Percentiles rank a stretch among this genome's conserved stretches.
Evolutionary conservation across 2,888 invertebrate genomes (phyloP).

Genomic region (Eupithecia insigniata): DNA sequence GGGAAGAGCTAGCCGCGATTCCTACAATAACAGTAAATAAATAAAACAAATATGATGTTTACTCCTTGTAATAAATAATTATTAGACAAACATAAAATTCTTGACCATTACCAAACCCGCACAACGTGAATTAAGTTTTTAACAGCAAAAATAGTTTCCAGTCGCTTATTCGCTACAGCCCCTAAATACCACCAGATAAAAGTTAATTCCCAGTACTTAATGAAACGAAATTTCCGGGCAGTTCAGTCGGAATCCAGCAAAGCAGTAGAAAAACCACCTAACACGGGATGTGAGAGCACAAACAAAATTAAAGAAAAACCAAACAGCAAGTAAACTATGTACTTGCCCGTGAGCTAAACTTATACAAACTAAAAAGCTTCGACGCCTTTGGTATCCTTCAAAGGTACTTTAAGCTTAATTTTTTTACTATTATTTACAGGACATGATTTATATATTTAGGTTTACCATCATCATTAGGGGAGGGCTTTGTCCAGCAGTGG

Average conservation of each 20-base stretch:
- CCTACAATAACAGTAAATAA: no score
- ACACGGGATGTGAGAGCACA: slow-evolving; percentile 53
- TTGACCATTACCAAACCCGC: background rate
- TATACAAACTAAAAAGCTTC: slow-evolving; percentile 48
- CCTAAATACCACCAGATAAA: slow-evolving; percentile 41
- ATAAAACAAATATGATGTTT: background rate
- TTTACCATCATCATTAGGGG: background rate
- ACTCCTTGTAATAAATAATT: background rate
- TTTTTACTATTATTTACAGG: background rate
- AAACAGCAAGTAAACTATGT: slow-evolving; percentile 56
- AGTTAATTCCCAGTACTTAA: slow-evolving; percentile 46
- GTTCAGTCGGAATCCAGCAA: slow-evolving; percentile 47
- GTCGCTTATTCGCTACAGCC: slow-evolving; percentile 36
- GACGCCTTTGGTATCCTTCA: slow-evolving; percentile 39
- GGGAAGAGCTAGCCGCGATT: no score
- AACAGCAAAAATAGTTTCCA: slow-evolving; percentile 7
- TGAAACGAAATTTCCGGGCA: slow-evolving; percentile 46
- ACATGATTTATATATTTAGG: background rate
- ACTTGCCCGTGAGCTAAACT: slow-evolving; percentile 47
- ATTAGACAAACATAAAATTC: background rate
- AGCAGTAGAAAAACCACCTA: slow-evolving; percentile 47
- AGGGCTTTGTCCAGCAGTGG: no score
- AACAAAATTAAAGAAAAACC: slow-evolving; percentile 63
- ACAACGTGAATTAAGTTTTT: slow-evolving; percentile 1
- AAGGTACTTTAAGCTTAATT: slow-evolving; percentile 18